phyloP scores from a whole-genome alignment of 2,113 vertebrate species.

The Dryoscopus gambensis region DNA sequence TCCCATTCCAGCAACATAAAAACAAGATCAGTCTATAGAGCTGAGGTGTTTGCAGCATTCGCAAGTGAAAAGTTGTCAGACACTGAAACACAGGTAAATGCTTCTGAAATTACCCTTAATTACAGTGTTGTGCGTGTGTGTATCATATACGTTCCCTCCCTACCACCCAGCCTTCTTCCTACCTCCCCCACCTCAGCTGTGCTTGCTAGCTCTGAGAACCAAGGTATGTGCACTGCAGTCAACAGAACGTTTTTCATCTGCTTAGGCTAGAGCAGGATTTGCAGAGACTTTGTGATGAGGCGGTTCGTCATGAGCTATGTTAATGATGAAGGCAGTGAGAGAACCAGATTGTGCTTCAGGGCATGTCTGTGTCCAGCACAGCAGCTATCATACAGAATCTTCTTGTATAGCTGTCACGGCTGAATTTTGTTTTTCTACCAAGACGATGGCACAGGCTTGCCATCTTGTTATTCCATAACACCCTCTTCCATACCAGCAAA shows the following conservation, averaged over 20 bases:
- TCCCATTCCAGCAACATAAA: conserved; percentile 10
- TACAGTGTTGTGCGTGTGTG: conserved; percentile 14
- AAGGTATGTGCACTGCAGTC: not conserved
- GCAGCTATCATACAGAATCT: not conserved
- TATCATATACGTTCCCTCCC: conserved; percentile 34
- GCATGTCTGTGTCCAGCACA: not conserved
- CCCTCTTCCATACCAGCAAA: not conserved
- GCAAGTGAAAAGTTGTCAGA: conserved; percentile 42
- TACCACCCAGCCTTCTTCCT: conserved; percentile 17
- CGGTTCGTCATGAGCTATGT: not conserved
- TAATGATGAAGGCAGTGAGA: not conserved
- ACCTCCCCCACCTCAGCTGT: conserved; percentile 7
- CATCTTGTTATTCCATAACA: not conserved
- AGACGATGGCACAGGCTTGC: not conserved
- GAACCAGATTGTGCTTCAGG: not conserved
- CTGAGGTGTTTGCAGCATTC: not conserved
- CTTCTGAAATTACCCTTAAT: conserved; percentile 59
- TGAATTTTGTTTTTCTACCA: not conserved
- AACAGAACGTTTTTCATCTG: not conserved
- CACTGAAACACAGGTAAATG: conserved; percentile 44
- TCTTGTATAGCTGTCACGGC: not conserved
- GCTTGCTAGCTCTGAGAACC: not conserved
- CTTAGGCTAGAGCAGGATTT: not conserved
- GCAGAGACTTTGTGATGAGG: not conserved
- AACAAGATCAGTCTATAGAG: not conserved